These are phyloP conservation scores for Lithobius niger DNA, from an alignment of 1,140 invertebrate genomes.

Conservation along the genomic window DNA sequence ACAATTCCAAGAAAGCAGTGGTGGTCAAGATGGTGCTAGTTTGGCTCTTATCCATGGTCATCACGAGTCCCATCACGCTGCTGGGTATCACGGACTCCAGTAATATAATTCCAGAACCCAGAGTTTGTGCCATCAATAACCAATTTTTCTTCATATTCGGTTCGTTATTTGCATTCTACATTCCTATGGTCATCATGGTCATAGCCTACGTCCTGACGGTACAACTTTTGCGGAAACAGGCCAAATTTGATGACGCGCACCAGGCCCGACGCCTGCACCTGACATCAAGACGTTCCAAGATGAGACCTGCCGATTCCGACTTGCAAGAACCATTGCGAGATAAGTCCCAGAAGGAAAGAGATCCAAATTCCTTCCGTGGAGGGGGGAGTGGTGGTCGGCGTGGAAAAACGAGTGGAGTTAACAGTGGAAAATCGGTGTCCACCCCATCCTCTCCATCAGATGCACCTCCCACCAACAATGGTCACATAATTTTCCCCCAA, in stretches of 20 bases:
- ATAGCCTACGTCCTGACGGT: slow-evolving; percentile 60
- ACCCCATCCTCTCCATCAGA: too few species aligned
- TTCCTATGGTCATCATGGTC: slow-evolving; percentile 41
- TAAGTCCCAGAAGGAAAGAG: too few species aligned
- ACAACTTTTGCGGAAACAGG: slow-evolving; percentile 50
- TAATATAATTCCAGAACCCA: slow-evolving; percentile 38
- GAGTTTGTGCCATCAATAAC: slow-evolving; percentile 71
- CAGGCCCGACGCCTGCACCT: slow-evolving; percentile 3
- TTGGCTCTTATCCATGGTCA: slow-evolving; percentile 70
- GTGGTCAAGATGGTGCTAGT: slow-evolving; percentile 68
- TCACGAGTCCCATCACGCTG: slow-evolving; percentile 74
- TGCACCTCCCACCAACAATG: too few species aligned
- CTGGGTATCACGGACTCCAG: slow-evolving; percentile 49
- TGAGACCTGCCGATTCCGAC: too few species aligned
- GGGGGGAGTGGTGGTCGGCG: too few species aligned
- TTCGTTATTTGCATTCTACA: slow-evolving; percentile 59
- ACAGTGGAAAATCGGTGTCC: background rate
- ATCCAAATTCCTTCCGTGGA: too few species aligned
- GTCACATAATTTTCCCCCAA: too few species aligned
- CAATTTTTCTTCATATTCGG: slow-evolving; percentile 73
- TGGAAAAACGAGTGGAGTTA: slow-evolving; percentile 9
- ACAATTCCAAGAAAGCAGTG: slow-evolving; percentile 57
- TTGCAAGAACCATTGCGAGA: background rate
- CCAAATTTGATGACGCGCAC: slow-evolving; percentile 15
- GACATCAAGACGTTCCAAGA: background rate